These are phyloP conservation scores for Meganola albula DNA, from an alignment of 2,888 invertebrate genomes.

Conservation along the genomic window DNA sequence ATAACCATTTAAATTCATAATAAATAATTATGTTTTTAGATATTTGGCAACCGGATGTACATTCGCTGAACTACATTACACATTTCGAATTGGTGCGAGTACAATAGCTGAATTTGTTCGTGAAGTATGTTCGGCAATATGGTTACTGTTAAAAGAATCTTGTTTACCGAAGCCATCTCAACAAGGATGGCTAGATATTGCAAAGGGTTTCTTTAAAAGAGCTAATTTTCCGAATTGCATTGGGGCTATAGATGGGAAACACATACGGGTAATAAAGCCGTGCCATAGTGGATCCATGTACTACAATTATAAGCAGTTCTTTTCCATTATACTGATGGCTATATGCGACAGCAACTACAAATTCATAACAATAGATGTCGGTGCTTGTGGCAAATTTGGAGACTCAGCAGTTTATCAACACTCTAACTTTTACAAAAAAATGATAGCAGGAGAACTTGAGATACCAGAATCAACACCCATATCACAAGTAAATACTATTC, in stretches of 20 bases:
- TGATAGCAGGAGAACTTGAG: constrained; percentile 1
- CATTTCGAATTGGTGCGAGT: constrained; percentile 5
- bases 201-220: constrained; percentile 3
- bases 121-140: constrained; percentile 4
- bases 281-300: constrained; percentile 2
- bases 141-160: not conserved
- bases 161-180: not conserved
- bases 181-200: not conserved
- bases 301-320: constrained; percentile 1
- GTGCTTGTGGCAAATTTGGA: constrained; percentile 5
- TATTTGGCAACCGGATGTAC: constrained; percentile 10
- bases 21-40: constrained; percentile 5
- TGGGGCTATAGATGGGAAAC: constrained; percentile 5
- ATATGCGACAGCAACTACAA: too few species aligned
- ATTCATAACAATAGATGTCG: too few species aligned
- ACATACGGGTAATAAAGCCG: constrained; percentile 5
- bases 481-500: constrained; percentile 5
- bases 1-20: constrained; percentile 6
- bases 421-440: constrained; percentile 6
- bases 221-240: constrained; percentile 5
- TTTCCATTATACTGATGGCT: not conserved
- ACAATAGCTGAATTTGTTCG: constrained; percentile 5
- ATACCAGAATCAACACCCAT: constrained; percentile 4
- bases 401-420: constrained; percentile 6
- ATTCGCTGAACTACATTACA: constrained; percentile 6